Percentiles rank a stretch among this genome's conserved stretches.
These are phyloP conservation scores for Geophilus truncorum DNA, from an alignment of 2,888 invertebrate species.

Conservation along the genomic window DNA sequence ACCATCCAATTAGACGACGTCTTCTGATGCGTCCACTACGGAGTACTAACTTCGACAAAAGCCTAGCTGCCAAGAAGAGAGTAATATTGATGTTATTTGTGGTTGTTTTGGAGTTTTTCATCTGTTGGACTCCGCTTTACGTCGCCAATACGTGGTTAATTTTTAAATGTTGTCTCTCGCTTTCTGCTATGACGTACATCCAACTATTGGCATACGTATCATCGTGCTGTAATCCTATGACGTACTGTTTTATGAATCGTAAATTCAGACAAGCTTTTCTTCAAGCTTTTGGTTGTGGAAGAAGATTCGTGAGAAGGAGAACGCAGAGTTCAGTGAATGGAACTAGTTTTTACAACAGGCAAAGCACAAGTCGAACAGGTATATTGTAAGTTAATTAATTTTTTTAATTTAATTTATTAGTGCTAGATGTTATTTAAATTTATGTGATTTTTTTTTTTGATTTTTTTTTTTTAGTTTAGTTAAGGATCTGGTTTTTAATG, in stretches of 20 bases:
- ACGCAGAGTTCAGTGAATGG: conserved; percentile 12
- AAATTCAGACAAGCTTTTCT: conserved; percentile 61
- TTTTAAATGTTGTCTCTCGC: conserved; percentile 53
- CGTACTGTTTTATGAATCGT: conserved; percentile 65
- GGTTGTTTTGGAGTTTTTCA: conserved; percentile 63
- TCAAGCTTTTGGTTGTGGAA: conserved; percentile 56
- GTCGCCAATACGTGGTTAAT: conserved; percentile 57
- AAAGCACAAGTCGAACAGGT: conserved; percentile 33
- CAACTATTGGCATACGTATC: conserved; percentile 59
- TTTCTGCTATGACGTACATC: conserved; percentile 54
- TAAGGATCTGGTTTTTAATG: too few species aligned
- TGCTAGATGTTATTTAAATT: too few species aligned
- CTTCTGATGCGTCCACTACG: conserved; percentile 54
- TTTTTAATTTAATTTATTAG: neutral
- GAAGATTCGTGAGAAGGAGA: neutral
- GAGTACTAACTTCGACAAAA: conserved; percentile 70
- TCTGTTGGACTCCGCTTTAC: conserved; percentile 65
- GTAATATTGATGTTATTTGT: conserved; percentile 65
- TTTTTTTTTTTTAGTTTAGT: too few species aligned
- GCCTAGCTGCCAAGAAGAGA: conserved; percentile 69
- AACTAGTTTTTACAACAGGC: conserved; percentile 32
- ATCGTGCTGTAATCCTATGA: conserved; percentile 63
- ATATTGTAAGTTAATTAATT: neutral
- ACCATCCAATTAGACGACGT: neutral
- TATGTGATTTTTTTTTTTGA: too few species aligned